Base-by-base conservation (phyloP, 2,888 invertebrate species). In the Venusia cambrica region DNA sequence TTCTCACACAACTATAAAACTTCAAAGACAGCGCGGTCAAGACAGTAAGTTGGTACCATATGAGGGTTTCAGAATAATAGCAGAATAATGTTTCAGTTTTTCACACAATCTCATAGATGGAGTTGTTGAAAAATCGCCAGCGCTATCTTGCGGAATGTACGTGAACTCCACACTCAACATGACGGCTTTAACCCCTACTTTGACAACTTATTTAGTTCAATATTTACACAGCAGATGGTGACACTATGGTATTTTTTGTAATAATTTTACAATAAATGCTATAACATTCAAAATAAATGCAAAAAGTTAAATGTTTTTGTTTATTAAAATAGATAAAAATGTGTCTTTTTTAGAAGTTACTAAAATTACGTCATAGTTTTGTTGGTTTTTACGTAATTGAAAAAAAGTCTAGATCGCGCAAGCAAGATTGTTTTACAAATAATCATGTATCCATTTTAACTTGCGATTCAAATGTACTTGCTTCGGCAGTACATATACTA, bases 401-500 rank as follows among this genome's bases (percentile, higher is more conserved):
- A 5, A 5, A 14, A 29, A 14, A 8, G 8, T 15, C 42, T 53
- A 44, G 12, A 54, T 46, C 51, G 45, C 57, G 41, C 47, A 38
- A 41, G 19, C 6, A 31, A 17, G 25, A 52, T 52, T 51, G 45
- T 13, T 3, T 0, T 0, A 0, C 0, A 0, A 0, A 1, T 26
- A 0, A 11, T 34, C 34, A 48, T 48, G 31, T 42, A 36, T 50
- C 36, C 3, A 6, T 26, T 8, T 1, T 1, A 2, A 2, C n/a
- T 3, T 0, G 0, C 0, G 0, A 0, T 0, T 0, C 3, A 4
- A n/a, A 0, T 49, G 66, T 67, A 67, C 67, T 66, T 66, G 68
- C 67, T 67, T 69, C 68, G 65, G 68, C 66, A 69, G 67, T 68
- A 68, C 68, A 67, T 68, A 68, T 66, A 68, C 66, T 68, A 67